Percentiles rank a stretch among this genome's conserved stretches.
These are phyloP conservation scores for Psilopsiagon aurifrons DNA, from an alignment of 2,113 vertebrate genomes.

Conservation along the genomic window DNA sequence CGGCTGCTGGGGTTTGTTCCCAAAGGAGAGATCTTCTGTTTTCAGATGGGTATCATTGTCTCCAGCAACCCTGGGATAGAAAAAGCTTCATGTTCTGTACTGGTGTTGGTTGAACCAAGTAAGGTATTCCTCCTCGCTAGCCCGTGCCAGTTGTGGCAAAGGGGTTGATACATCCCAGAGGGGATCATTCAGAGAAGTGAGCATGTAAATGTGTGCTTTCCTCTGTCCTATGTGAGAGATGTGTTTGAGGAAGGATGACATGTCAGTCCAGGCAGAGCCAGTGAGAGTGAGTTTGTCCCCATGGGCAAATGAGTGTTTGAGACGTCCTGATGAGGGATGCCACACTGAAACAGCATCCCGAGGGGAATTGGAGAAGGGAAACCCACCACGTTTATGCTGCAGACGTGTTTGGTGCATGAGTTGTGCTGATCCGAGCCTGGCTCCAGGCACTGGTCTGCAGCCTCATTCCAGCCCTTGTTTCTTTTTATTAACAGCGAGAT, in stretches of 20 bases:
- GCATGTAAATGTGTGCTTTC: neutral
- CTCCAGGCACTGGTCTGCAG: neutral
- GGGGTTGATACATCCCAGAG: neutral
- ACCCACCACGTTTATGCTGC: neutral
- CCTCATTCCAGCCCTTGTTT: neutral
- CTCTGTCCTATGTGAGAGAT: neutral
- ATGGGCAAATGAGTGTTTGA: neutral
- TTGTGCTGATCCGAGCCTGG: neutral
- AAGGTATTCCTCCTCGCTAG: neutral
- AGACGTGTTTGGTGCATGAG: fast-evolving
- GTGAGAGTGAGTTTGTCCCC: neutral
- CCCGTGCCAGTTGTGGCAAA: fast-evolving
- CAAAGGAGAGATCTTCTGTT: neutral
- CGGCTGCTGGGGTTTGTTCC: neutral
- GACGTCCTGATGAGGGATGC: neutral
- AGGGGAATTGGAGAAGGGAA: neutral
- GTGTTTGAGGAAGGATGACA: neutral
- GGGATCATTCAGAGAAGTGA: neutral
- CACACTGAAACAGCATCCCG: neutral
- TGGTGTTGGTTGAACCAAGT: neutral
- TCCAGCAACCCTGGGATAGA: neutral
- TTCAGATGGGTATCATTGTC: fast-evolving
- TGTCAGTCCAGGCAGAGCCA: neutral
- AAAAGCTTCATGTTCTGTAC: neutral
- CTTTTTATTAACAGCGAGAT: neutral